A percentile compares a stretch with the other conserved stretches of the same genome.
Conservation (phyloP, 2,888 invertebrate species). For the Yponomeuta plumbellus region DNA sequence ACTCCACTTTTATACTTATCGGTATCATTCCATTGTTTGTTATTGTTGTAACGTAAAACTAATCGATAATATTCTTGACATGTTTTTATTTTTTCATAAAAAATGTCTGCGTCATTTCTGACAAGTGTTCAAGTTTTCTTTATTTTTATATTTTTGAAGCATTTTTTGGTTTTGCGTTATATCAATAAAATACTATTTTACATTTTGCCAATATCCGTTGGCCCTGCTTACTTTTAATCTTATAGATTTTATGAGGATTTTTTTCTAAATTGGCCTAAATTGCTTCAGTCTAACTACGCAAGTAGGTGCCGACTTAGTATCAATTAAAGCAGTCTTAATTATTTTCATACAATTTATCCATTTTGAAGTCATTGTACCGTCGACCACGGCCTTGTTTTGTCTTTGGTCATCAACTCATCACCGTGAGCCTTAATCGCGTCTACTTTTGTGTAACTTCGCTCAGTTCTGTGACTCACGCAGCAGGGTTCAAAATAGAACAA, state of each 20-base stretch:
- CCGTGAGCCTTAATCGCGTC: conserved; percentile 24
- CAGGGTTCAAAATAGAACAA: conserved; percentile 7
- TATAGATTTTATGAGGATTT: no score
- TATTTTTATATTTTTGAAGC: no score
- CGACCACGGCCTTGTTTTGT: conserved; percentile 59
- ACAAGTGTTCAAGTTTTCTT: no score
- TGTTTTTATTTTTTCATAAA: no score
- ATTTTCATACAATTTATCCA: conserved; percentile 22
- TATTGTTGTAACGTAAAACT: background rate
- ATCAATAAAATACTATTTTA: no score
- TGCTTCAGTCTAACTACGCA: no score
- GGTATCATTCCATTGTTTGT: background rate
- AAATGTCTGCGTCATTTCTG: no score
- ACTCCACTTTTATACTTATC: background rate
- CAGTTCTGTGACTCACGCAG: conserved; percentile 47
- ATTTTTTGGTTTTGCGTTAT: no score
- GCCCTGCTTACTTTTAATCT: no score
- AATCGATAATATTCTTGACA: no score
- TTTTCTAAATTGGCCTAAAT: no score
- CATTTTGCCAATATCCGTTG: no score
- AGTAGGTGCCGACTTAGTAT: background rate
- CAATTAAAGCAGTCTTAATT: conserved; percentile 14
- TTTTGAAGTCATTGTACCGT: conserved; percentile 58
- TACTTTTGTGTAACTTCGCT: conserved; percentile 47
- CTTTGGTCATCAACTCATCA: conserved; percentile 55